phyloP scores from a whole-genome alignment of 30 jellyfish, hydroid and myxozoan species.

The Cassiopea xamachana region DNA sequence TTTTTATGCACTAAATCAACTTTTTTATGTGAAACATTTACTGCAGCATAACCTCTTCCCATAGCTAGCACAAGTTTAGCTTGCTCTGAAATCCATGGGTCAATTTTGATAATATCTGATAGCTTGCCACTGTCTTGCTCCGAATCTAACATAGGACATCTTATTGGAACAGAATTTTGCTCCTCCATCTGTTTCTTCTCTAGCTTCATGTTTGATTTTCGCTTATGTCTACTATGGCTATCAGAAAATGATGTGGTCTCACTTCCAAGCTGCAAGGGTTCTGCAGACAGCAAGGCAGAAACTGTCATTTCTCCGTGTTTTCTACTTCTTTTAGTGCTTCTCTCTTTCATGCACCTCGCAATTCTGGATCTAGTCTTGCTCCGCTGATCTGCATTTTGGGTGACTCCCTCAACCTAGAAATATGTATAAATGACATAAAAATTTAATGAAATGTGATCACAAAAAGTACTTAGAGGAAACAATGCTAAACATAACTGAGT shows the following conservation, averaged over 20 bases:
- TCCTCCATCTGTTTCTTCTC: neutral
- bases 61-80: slow-evolving; percentile 59
- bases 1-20: neutral
- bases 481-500: too few relatives aligned
- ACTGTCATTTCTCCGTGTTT: neutral
- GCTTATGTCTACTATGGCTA: slow-evolving; percentile 20
- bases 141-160: neutral
- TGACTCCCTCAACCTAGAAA: neutral
- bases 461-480: too few relatives aligned
- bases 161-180: neutral
- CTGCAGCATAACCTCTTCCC: slow-evolving; percentile 45
- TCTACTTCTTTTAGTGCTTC: neutral
- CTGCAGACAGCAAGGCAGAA: slow-evolving; percentile 28
- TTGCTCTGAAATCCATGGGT: slow-evolving; percentile 86
- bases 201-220: slow-evolving; percentile 15
- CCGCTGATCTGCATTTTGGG: neutral
- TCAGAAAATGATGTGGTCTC: slow-evolving; percentile 41
- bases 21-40: slow-evolving; percentile 14
- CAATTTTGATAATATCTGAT: slow-evolving; percentile 33
- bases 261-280: slow-evolving; percentile 18
- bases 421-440: neutral
- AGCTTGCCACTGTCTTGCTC: neutral
- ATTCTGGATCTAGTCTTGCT: neutral
- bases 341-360: neutral
- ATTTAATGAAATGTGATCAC: too few relatives aligned